phyloP scores from a whole-genome alignment of 2,797 vertebrate genomes.

The Dryobates pubescens region DNA sequence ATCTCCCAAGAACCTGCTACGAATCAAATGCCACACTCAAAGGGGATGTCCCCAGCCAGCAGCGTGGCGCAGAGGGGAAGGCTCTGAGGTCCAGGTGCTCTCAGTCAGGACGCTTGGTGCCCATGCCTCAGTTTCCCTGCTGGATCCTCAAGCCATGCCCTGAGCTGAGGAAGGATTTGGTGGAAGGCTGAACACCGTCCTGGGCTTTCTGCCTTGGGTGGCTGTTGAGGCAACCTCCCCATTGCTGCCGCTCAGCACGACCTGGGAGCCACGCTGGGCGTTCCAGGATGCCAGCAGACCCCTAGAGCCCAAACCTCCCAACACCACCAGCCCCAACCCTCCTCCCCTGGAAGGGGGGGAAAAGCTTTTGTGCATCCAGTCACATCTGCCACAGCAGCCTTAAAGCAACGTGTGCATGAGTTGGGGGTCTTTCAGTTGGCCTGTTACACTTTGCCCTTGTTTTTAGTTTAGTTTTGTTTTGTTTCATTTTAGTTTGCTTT shows the following conservation, averaged over 20 bases:
- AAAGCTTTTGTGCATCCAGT: not conserved
- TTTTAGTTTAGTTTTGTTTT: too few species aligned
- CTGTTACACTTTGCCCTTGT: not conserved
- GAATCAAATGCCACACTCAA: accelerated
- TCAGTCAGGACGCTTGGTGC: accelerated
- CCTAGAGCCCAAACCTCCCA: not conserved
- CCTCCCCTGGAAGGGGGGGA: not conserved
- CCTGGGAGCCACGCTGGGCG: not conserved
- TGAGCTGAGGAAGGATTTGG: not conserved
- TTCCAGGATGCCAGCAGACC: not conserved
- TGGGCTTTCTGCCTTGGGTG: accelerated
- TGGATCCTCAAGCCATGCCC: accelerated
- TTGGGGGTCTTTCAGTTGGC: not conserved
- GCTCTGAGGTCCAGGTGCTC: not conserved
- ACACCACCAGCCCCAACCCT: not conserved
- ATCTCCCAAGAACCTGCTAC: not conserved
- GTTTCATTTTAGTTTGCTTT: too few species aligned
- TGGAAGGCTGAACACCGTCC: not conserved
- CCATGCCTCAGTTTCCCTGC: slow-evolving; percentile 30
- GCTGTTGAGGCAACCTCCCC: accelerated
- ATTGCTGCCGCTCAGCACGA: not conserved
- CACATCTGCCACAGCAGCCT: slow-evolving; percentile 41
- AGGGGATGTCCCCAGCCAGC: not conserved
- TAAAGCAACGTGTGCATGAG: slow-evolving; percentile 48
- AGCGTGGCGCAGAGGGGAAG: not conserved